These are phyloP conservation scores for Fukomys damarensis DNA, from an alignment of 2,113 vertebrate genomes.

Conservation along the genomic window DNA sequence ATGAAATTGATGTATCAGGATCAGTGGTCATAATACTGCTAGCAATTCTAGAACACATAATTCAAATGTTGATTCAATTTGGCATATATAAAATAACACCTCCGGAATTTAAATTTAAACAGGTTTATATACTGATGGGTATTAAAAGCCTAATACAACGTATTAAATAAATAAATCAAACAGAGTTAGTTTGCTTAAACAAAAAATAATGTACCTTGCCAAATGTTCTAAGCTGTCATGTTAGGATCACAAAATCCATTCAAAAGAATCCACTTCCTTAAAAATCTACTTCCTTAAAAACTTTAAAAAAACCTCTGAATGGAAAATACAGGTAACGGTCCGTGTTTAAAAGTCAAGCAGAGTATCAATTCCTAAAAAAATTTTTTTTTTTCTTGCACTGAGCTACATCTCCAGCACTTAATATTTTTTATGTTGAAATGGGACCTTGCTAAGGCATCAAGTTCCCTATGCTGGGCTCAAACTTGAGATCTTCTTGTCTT, in stretches of 20 bases:
- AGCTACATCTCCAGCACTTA: neutral
- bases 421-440: no score
- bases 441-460: neutral
- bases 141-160: slow-evolving; percentile 44
- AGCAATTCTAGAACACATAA: neutral
- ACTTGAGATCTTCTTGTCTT: neutral
- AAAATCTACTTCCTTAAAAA: slow-evolving; percentile 52
- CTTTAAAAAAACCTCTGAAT: slow-evolving; percentile 32
- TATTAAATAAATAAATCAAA: slow-evolving; percentile 49
- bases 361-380: slow-evolving; percentile 43
- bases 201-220: slow-evolving; percentile 12
- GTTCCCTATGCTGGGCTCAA: neutral
- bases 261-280: slow-evolving; percentile 24
- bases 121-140: slow-evolving; percentile 2
- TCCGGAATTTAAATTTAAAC: slow-evolving; percentile 49
- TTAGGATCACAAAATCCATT: slow-evolving; percentile 18
- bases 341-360: slow-evolving; percentile 43
- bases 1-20: neutral
- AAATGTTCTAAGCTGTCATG: slow-evolving; percentile 24
- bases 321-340: neutral
- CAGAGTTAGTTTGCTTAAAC: neutral
- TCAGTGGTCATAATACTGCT: neutral
- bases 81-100: neutral
- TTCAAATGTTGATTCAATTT: slow-evolving; percentile 32
- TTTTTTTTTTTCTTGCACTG: neutral